Conservation (phyloP, 2,797 vertebrate species). For the Manis pentadactyla region DNA sequence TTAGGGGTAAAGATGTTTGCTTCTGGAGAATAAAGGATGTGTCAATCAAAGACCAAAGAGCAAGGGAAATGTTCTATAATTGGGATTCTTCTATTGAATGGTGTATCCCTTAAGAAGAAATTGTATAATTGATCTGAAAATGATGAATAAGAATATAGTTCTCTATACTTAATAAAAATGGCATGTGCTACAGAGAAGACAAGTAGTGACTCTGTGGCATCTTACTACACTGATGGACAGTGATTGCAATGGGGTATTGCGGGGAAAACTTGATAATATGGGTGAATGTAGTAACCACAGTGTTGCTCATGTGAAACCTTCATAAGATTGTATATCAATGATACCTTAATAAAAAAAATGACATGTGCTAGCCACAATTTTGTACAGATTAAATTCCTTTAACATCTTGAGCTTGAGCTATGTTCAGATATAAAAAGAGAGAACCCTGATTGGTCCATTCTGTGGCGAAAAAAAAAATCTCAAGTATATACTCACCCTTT, state of each 20-base stretch:
- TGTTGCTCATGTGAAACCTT: too few relatives aligned
- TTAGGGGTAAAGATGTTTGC: constrained; percentile 26
- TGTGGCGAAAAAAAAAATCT: constrained; percentile 15
- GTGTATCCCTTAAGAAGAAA: neutral
- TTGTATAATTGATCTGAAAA: constrained; percentile 28
- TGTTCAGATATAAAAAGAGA: constrained; percentile 12
- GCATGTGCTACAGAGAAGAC: neutral
- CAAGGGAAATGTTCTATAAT: neutral
- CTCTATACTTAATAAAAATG: neutral
- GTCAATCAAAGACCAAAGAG: neutral
- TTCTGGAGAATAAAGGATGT: neutral
- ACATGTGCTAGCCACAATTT: neutral
- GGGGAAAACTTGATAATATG: too few relatives aligned
- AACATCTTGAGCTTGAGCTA: neutral
- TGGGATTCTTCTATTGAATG: constrained; percentile 16
- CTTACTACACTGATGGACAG: too few relatives aligned
- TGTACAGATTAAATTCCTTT: constrained; percentile 15
- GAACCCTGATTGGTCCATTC: neutral
- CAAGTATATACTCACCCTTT: neutral
- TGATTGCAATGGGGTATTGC: too few relatives aligned
- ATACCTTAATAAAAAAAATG: neutral
- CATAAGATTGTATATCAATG: too few relatives aligned
- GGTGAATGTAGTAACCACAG: too few relatives aligned
- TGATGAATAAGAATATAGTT: neutral
- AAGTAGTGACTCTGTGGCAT: too few relatives aligned